Percentiles rank a stretch among this genome's conserved stretches.
Conservation (phyloP, 2,113 vertebrate genomes). For the Elgaria multicarinata region DNA sequence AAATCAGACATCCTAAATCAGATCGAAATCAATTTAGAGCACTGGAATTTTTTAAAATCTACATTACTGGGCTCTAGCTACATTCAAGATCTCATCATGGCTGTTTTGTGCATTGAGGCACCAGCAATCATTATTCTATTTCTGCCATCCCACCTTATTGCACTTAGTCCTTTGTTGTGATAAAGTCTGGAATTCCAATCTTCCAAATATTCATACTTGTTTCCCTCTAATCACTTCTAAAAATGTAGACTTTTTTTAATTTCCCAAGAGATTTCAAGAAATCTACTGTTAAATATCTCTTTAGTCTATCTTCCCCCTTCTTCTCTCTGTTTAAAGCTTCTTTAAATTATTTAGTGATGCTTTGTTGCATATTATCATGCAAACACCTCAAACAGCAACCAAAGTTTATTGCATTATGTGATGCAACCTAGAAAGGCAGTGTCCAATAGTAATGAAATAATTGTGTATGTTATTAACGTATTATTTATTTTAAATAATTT, state of each 20-base stretch:
- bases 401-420: background rate
- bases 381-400: background rate
- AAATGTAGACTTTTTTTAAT: background rate
- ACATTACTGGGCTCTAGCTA: background rate
- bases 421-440: background rate
- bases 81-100: background rate
- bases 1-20: background rate
- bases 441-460: background rate
- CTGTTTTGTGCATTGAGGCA: background rate
- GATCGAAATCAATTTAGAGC: background rate
- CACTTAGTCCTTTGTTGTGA: background rate
- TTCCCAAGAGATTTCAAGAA: background rate
- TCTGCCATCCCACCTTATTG: background rate
- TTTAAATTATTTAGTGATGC: background rate
- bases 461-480: background rate
- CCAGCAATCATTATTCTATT: background rate
- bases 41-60: background rate
- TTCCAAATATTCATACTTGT: background rate
- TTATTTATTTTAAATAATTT: background rate
- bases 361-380: background rate
- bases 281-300: background rate
- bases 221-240: background rate
- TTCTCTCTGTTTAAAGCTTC: background rate
- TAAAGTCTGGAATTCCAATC: background rate
- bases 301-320: background rate